A percentile compares a stretch with the other conserved stretches of the same genome.
Evolutionary conservation across 1,140 invertebrate species (phyloP).

Genomic region (Augochlora pura): DNA sequence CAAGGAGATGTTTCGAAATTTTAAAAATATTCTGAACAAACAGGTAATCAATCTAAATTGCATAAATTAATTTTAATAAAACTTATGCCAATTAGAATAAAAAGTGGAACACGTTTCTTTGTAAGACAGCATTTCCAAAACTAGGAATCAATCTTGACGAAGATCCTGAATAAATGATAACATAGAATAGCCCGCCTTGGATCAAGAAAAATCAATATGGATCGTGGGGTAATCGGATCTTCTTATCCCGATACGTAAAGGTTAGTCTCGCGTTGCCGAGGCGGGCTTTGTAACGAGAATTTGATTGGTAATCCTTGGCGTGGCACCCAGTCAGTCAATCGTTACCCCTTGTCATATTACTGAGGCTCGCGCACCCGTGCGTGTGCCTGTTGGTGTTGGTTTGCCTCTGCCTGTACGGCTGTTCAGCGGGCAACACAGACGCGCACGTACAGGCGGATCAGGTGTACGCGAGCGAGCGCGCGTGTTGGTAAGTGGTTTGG

Average conservation of each 20-base stretch:
- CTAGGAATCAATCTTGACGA: no score
- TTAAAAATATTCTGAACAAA: no score
- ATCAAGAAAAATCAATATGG: not conserved
- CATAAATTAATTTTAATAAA: no score
- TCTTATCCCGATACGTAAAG: conserved; percentile 15
- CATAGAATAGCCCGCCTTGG: no score
- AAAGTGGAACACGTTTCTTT: no score
- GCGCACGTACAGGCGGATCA: conserved; percentile 38
- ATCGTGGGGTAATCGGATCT: not conserved
- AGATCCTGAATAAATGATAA: no score
- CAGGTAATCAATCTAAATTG: no score
- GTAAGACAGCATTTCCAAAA: no score
- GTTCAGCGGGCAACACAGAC: not conserved
- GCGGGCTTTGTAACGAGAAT: conserved; percentile 51
- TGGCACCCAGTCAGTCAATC: conserved; percentile 58
- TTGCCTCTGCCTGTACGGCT: not conserved
- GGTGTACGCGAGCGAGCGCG: conserved; percentile 51
- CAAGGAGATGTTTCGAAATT: no score
- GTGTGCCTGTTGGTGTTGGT: not conserved
- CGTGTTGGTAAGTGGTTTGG: conserved; percentile 73
- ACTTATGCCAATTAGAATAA: no score
- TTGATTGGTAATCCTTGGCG: conserved; percentile 58
- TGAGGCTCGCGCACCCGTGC: conserved; percentile 1
- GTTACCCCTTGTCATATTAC: conserved; percentile 57
- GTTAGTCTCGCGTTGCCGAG: conserved; percentile 3